Conservation (phyloP, 2,797 vertebrate genomes). For the Melanotaenia parkinsoni region DNA sequence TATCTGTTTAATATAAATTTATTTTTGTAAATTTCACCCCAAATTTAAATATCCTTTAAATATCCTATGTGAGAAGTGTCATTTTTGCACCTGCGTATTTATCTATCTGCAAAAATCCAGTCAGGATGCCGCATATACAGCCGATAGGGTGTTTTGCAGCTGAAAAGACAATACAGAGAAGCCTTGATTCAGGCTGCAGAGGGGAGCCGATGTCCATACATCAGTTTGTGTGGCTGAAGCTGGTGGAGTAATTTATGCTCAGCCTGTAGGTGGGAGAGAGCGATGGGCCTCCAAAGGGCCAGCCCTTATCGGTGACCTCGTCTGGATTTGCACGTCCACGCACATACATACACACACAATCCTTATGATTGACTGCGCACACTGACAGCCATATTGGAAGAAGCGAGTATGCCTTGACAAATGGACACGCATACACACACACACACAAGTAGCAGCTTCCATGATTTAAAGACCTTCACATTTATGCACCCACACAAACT, state of each 20-base stretch:
- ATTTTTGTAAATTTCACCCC: no score
- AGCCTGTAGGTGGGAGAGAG: conserved; percentile 69
- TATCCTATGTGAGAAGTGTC: no score
- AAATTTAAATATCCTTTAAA: no score
- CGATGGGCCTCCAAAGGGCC: conserved; percentile 68
- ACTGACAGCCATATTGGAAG: conserved; percentile 69
- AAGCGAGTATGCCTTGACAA: conserved; percentile 62
- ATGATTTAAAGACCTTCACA: conserved; percentile 66
- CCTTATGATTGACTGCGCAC: conserved; percentile 69
- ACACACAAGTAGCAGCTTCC: conserved; percentile 48
- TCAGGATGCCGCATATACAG: neutral
- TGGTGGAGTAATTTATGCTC: conserved; percentile 74
- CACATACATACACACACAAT: conserved; percentile 25
- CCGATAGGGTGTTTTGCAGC: conserved; percentile 18
- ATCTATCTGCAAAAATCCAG: neutral
- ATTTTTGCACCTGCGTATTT: neutral
- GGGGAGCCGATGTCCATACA: conserved; percentile 48
- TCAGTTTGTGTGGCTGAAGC: conserved; percentile 54
- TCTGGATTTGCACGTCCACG: conserved; percentile 54
- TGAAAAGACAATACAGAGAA: conserved; percentile 26
- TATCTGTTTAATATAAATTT: no score
- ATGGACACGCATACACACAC: conserved; percentile 47
- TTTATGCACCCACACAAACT: conserved; percentile 61
- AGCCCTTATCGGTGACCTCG: conserved; percentile 73
- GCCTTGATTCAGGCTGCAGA: conserved; percentile 10